Conservation (phyloP, 2,888 invertebrate genomes). For the Limenitis camilla region DNA sequence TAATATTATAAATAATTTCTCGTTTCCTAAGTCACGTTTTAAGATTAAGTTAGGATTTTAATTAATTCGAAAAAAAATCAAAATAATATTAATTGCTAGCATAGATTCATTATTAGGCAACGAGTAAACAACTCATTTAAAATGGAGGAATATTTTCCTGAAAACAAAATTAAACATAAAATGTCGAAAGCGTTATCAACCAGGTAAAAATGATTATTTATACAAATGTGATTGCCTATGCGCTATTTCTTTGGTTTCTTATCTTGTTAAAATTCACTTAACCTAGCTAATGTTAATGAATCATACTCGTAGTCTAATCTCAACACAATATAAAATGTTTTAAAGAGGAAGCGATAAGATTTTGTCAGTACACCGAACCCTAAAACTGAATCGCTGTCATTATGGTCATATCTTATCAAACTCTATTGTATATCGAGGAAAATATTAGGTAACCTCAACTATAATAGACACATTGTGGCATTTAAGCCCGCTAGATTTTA, state of each 20-base stretch:
- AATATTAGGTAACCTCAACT: constrained; percentile 32
- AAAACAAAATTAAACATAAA: too few species aligned
- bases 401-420: constrained; percentile 21
- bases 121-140: too few species aligned
- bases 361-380: constrained; percentile 43
- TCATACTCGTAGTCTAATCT: constrained; percentile 51
- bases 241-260: not conserved
- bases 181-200: too few species aligned
- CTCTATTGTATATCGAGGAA: constrained; percentile 30
- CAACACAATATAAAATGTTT: constrained; percentile 49
- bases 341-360: constrained; percentile 61
- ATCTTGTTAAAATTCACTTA: constrained; percentile 13
- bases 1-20: too few species aligned
- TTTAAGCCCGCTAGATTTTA: too few species aligned
- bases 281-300: constrained; percentile 38
- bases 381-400: constrained; percentile 36
- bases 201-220: too few species aligned
- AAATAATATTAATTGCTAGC: not conserved
- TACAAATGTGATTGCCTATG: not conserved
- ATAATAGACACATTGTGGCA: too few species aligned
- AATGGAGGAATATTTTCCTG: too few species aligned
- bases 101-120: too few species aligned
- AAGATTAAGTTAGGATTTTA: too few species aligned
- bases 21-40: too few species aligned
- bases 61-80: too few species aligned